Base-by-base conservation (phyloP, 1,140 invertebrate genomes). In the Agrypnia vestita region DNA sequence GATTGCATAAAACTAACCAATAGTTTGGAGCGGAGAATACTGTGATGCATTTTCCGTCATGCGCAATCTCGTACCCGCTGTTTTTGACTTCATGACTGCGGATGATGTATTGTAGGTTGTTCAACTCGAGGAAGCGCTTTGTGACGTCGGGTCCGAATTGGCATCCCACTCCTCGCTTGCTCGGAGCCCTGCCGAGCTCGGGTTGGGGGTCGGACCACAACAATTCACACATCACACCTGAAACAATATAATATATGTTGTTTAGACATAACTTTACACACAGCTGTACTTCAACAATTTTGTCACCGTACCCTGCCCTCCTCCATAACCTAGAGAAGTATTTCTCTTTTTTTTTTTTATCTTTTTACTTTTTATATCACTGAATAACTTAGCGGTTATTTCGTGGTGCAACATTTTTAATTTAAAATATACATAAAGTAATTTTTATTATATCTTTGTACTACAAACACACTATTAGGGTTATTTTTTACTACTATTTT, bases 131-230 rank as follows among this genome's bases (percentile, higher is more conserved):
- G 89, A 99, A 99, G 77, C 91, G 91, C 80, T 94, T 89, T 0
- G 98, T 99, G 0, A 99, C 95, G 88, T 99, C 98, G 0, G 99
- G 98, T 8, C 99, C 99, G 91, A 99, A 99, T 88, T 99, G 98
- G 84, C 98, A 95, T 19, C 98, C 98, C 6, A 99, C 97, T 3
- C 99, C 99, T 79, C 99, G 93, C 89, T 99, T 99, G 82, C 97
- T 99, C 0, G 97, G 95, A 0, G 96, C 93, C 49, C 96, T 90
- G 0, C 98, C 99, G 61, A 86, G 84, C 86, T 94, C 93, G 9
- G 94, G 93, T 86, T 99, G 98, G 0, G 99, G 99, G 91, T 99
- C 99, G 0, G 97, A 99, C 98, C 98, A 99, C 9, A 99, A 90
- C 67, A 99, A 89, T 86, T 99, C 98, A 87, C 97, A 99, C 98